These are phyloP conservation scores for Poeciliopsis presidionis DNA, from an alignment of 2,797 vertebrate genomes.

Conservation along the genomic window DNA sequence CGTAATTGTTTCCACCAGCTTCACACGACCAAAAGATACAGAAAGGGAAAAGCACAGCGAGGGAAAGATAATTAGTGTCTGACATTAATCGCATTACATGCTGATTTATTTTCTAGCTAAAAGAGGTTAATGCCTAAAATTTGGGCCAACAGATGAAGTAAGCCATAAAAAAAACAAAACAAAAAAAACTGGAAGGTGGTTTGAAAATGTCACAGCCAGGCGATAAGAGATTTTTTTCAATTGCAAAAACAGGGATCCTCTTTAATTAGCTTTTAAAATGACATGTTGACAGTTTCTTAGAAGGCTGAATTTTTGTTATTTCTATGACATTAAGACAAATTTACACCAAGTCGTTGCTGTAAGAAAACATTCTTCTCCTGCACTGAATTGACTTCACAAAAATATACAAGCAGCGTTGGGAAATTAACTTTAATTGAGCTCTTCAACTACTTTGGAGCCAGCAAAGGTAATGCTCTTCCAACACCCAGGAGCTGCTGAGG, in stretches of 20 bases:
- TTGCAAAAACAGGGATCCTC: background rate
- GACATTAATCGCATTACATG: slow-evolving; percentile 31
- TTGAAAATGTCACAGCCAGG: background rate
- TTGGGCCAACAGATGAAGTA: slow-evolving; percentile 9
- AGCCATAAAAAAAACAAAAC: background rate
- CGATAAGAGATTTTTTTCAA: background rate
- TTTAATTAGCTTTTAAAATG: slow-evolving; percentile 6
- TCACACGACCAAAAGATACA: slow-evolving; percentile 15
- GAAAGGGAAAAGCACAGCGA: slow-evolving; percentile 13
- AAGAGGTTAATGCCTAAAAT: slow-evolving; percentile 1
- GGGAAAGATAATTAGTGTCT: slow-evolving; percentile 13
- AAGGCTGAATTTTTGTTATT: slow-evolving; percentile 1
- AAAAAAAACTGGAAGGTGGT: background rate
- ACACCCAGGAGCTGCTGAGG: slow-evolving; percentile 43
- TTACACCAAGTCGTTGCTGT: background rate
- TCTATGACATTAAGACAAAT: background rate
- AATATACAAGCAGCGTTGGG: background rate
- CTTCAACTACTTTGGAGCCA: slow-evolving; percentile 29
- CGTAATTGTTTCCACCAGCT: background rate
- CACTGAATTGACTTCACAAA: slow-evolving; percentile 13
- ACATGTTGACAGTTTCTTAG: background rate
- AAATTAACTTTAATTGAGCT: slow-evolving; percentile 22
- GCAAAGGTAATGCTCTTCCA: slow-evolving; percentile 12
- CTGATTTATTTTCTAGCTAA: slow-evolving; percentile 16
- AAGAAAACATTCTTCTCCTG: background rate